Percentiles rank a stretch among this genome's conserved stretches.
phyloP scores from a whole-genome alignment of 2,113 vertebrate species.

The Odocoileus hemionus region DNA sequence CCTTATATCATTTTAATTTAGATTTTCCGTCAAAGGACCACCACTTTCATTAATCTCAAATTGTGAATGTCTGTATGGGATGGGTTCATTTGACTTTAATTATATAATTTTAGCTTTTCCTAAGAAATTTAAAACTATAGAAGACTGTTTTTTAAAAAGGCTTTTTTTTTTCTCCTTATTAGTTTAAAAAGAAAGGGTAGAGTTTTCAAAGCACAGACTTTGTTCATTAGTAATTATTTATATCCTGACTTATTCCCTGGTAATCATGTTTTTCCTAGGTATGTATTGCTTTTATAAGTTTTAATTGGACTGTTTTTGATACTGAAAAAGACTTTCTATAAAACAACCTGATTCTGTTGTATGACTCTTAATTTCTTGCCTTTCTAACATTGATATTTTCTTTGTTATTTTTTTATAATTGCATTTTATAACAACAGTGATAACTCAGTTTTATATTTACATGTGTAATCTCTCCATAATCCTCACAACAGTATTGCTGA shows the following conservation, averaged over 20 bases:
- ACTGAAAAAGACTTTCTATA: neutral
- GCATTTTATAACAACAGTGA: neutral
- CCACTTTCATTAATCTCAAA: neutral
- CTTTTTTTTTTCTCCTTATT: neutral
- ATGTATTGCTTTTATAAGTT: neutral
- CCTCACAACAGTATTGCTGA: neutral
- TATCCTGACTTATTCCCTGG: neutral
- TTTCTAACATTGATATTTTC: neutral
- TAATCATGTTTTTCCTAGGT: neutral
- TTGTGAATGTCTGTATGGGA: neutral
- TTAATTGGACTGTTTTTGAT: neutral
- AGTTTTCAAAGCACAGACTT: neutral
- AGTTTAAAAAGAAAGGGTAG: neutral
- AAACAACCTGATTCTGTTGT: neutral
- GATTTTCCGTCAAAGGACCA: neutral
- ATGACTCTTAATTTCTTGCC: neutral
- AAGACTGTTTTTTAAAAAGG: neutral
- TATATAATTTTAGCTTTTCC: neutral
- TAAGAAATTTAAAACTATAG: neutral
- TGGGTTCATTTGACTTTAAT: neutral
- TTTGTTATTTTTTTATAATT: constrained; percentile 1
- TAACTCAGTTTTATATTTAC: neutral
- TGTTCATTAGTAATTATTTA: neutral
- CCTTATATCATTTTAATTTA: neutral
- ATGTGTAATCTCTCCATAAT: neutral